Base-by-base conservation (phyloP, 1,140 invertebrate species). In the Dendrolimus kikuchii region DNA sequence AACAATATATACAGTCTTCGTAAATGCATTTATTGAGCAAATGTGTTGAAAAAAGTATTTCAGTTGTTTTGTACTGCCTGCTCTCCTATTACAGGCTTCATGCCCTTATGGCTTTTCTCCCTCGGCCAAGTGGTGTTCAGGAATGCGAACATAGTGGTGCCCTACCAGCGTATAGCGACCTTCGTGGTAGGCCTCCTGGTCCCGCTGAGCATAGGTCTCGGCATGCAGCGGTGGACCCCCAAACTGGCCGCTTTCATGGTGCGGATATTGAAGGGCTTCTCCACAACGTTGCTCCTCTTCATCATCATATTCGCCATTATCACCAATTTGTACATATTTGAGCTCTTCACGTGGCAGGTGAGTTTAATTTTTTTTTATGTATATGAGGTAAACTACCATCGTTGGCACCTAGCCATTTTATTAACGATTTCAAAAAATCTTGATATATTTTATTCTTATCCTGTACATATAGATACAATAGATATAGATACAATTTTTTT, bases 101-200 rank as follows among this genome's bases (percentile, higher is more conserved):
- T 99, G 90, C 97, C 97, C 0, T 75, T 96, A 2, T 99, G 98
- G 98, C 86, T 98, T n/a, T 96, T 97, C 71, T 95, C 96, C 0
- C 88, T 99, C n/a, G 97, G 97, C 0, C 90, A 89, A 60, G 87
- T 92, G 10, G 92, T 98, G n/a, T 95, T 96, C 68, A 84, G 89
- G 1, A 88, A 91, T 54, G 92, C 90, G 0, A 85, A 92, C 49
- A 89, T 97, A 4, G 83, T 77, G 37, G 92, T 98, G 23, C 98
- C 98, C 0, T 98, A 97, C 75, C 54, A 61, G 1, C 93, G 92
- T 37, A 96, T 99, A 51, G 91, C 92, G 0, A 88, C 80, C 2
- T 92, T 95, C 60, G 93, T 97, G 0, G 66, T 92, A 10, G 90
- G 91, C 0, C 89, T 99, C n/a, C 83, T 99, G 4, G 79, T 98